phyloP scores from a whole-genome alignment of 2,888 invertebrate genomes.

The Atethmia centrago region DNA sequence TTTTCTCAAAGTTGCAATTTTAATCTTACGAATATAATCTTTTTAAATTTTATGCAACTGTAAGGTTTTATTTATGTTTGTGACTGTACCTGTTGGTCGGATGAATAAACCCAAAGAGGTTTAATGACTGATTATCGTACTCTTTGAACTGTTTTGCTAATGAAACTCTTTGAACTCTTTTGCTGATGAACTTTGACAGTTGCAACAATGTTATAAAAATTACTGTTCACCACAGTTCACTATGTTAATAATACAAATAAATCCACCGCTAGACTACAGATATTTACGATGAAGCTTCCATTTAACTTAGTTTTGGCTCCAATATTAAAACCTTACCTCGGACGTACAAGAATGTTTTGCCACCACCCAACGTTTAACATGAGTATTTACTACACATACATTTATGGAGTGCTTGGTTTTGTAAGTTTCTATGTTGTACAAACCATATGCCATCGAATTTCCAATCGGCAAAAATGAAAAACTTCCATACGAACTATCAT shows the following conservation, averaged over 20 bases:
- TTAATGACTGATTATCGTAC: too few species aligned
- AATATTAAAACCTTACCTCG: conserved; percentile 77
- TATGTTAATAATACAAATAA: conserved; percentile 48
- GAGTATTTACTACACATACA: conserved; percentile 77
- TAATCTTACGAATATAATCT: too few species aligned
- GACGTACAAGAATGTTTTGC: conserved; percentile 75
- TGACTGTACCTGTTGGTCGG: background rate
- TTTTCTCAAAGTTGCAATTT: background rate
- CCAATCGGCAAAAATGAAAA: too few species aligned
- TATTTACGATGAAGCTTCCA: conserved; percentile 79
- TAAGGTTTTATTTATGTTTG: too few species aligned
- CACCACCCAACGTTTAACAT: conserved; percentile 75
- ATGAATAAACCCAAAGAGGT: too few species aligned
- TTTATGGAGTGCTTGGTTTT: conserved; percentile 79
- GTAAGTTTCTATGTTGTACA: conserved; percentile 69
- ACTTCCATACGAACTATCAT: background rate
- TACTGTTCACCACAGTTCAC: conserved; percentile 9
- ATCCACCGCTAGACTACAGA: conserved; percentile 44
- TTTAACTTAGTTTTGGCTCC: conserved; percentile 77
- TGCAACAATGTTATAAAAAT: conserved; percentile 18
- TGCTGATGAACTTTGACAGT: conserved; percentile 20
- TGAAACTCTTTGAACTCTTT: conserved; percentile 9
- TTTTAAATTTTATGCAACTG: background rate
- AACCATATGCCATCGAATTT: background rate
- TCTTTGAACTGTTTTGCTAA: conserved; percentile 12